These are phyloP conservation scores for Tetraodon nigroviridis DNA, from an alignment of 2,113 vertebrate species.

Conservation along the genomic window DNA sequence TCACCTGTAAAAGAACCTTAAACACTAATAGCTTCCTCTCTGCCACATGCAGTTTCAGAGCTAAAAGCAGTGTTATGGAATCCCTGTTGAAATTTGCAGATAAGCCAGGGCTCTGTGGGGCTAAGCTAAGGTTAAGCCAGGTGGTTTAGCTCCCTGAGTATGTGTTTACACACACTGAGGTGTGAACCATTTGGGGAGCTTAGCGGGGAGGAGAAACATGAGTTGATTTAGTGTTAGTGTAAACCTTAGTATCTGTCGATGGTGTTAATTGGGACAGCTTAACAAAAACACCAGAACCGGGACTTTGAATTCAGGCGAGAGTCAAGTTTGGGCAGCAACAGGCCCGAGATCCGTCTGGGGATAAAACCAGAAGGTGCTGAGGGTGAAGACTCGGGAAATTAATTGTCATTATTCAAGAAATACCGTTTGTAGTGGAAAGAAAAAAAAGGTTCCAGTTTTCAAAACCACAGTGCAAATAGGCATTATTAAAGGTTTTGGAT, in stretches of 20 bases:
- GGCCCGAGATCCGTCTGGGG: too few relatives aligned
- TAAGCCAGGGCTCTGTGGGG: slow-evolving; percentile 50
- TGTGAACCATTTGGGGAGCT: slow-evolving; percentile 65
- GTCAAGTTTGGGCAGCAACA: neutral
- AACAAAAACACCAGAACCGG: slow-evolving; percentile 35
- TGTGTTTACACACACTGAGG: slow-evolving; percentile 67
- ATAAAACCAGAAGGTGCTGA: too few relatives aligned
- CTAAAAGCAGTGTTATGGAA: slow-evolving; percentile 36
- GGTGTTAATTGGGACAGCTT: slow-evolving; percentile 51
- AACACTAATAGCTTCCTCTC: slow-evolving; percentile 13
- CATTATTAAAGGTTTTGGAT: too few relatives aligned
- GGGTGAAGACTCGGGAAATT: too few relatives aligned
- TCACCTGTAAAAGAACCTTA: neutral
- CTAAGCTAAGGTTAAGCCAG: slow-evolving; percentile 66
- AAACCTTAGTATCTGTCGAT: slow-evolving; percentile 56
- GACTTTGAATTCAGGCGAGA: slow-evolving; percentile 8
- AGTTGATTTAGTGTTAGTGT: slow-evolving; percentile 57
- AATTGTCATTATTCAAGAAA: too few relatives aligned
- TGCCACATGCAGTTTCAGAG: slow-evolving; percentile 22
- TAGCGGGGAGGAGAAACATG: slow-evolving; percentile 56
- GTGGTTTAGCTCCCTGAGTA: slow-evolving; percentile 59
- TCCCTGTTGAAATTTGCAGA: slow-evolving; percentile 53
- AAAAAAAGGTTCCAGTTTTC: too few relatives aligned
- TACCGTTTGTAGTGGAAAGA: too few relatives aligned
- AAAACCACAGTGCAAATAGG: too few relatives aligned